Conservation (phyloP, 2,888 invertebrate species). For the Philhelius pedissequus region DNA sequence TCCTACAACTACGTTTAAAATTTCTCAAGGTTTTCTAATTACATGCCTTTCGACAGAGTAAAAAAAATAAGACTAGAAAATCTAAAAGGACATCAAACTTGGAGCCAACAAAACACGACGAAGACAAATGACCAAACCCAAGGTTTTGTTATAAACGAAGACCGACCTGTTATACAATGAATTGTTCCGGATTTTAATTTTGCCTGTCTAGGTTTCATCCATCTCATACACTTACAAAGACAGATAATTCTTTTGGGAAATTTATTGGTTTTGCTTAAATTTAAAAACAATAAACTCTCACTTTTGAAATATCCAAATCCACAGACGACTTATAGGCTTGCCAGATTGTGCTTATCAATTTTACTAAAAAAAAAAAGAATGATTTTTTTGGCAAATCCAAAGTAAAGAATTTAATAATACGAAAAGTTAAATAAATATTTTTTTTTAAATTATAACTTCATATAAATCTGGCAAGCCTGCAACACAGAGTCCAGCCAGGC, state of each 20-base stretch:
- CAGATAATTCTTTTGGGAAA: constrained; percentile 40
- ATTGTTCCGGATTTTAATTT: constrained; percentile 26
- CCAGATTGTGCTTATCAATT: too few species aligned
- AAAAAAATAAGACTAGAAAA: neutral
- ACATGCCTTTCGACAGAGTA: constrained; percentile 17
- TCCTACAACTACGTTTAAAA: neutral
- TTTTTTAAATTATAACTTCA: too few species aligned
- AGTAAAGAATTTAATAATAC: too few species aligned
- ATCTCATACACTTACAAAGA: neutral
- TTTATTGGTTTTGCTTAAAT: constrained; percentile 1
- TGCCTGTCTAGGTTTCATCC: constrained; percentile 23
- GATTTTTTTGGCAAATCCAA: too few species aligned
- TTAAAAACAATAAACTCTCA: neutral
- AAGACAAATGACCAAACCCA: constrained; percentile 41
- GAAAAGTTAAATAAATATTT: too few species aligned
- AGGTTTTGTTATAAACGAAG: neutral
- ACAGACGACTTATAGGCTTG: too few species aligned
- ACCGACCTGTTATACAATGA: constrained; percentile 1
- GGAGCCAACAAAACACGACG: constrained; percentile 25
- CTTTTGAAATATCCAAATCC: neutral
- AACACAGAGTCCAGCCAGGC: neutral
- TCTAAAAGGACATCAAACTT: constrained; percentile 40
- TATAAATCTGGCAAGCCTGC: too few species aligned
- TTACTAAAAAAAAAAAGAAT: too few species aligned
- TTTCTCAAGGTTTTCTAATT: constrained; percentile 31